Percentiles rank a stretch among this genome's conserved stretches.
Conservation (phyloP, 2,888 invertebrate species). For the Athalia rosae region DNA sequence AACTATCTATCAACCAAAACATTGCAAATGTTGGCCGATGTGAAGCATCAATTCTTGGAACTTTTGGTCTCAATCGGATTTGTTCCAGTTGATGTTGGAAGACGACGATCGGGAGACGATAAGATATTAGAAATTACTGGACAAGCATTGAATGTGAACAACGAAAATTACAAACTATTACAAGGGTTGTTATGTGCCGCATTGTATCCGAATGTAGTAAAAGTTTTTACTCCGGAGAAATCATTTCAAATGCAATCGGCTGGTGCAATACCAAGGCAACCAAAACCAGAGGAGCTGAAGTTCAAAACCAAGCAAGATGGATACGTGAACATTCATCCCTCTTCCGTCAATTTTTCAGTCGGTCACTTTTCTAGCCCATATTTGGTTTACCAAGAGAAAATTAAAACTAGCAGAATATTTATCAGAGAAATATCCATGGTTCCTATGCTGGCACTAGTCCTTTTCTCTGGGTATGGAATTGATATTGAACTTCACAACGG, state of each 20-base stretch:
- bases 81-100: constrained; percentile 80
- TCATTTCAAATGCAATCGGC: constrained; percentile 83
- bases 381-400: constrained; percentile 88
- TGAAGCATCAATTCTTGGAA: constrained; percentile 88
- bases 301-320: constrained; percentile 86
- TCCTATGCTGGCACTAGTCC: constrained; percentile 82
- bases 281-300: constrained; percentile 82
- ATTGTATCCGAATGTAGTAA: constrained; percentile 93
- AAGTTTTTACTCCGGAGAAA: constrained; percentile 87
- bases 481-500: constrained; percentile 84
- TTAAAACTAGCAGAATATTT: constrained; percentile 86
- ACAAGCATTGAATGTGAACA: constrained; percentile 82
- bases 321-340: constrained; percentile 84
- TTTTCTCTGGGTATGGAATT: constrained; percentile 81
- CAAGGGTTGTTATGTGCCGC: constrained; percentile 93
- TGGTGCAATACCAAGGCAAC: constrained; percentile 84
- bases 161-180: constrained; percentile 83
- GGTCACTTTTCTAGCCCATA: constrained; percentile 84
- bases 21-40: constrained; percentile 88
- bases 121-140: constrained; percentile 81
- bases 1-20: constrained; percentile 90
- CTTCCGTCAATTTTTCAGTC: constrained; percentile 82
- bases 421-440: constrained; percentile 89
- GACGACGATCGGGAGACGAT: constrained; percentile 78
- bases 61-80: constrained; percentile 86